These are phyloP conservation scores for Leucopternis melanops DNA, from an alignment of 2,113 vertebrate genomes.

Conservation along the genomic window DNA sequence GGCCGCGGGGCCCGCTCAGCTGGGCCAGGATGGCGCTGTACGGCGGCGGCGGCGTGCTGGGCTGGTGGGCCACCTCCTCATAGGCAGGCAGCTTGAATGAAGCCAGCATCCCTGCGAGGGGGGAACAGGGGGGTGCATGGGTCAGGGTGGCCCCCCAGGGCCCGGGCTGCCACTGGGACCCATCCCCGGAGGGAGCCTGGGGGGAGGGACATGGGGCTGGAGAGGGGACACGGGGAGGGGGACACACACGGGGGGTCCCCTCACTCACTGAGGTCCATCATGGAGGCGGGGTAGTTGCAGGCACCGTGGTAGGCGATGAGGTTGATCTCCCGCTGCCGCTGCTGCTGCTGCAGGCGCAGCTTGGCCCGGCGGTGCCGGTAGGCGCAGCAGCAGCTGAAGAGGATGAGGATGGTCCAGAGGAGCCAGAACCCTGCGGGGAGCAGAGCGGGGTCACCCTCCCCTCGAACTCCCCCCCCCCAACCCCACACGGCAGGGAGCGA, in stretches of 20 bases:
- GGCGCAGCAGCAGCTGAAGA: conserved; percentile 95
- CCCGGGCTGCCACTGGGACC: no score
- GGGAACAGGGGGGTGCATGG: not conserved
- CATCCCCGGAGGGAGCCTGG: no score
- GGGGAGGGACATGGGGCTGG: no score
- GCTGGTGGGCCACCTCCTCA: conserved; percentile 89
- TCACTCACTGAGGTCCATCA: conserved; percentile 89
- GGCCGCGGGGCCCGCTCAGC: conserved; percentile 65
- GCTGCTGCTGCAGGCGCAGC: conserved; percentile 91
- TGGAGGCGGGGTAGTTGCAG: conserved; percentile 75
- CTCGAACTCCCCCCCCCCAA: no score
- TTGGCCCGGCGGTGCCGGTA: conserved; percentile 94
- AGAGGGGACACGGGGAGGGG: no score
- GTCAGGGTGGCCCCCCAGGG: not conserved
- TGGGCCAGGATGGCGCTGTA: conserved; percentile 81
- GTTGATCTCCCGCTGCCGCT: conserved; percentile 95
- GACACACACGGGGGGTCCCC: no score
- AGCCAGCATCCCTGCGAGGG: conserved; percentile 81
- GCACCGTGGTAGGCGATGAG: conserved; percentile 93
- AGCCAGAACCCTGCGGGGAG: conserved; percentile 91
- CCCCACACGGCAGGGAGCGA: no score
- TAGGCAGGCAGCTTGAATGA: conserved; percentile 93
- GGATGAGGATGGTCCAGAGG: conserved; percentile 90
- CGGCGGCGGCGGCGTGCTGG: conserved; percentile 88
- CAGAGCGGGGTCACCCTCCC: not conserved